phyloP scores from a whole-genome alignment of 1,140 invertebrate genomes.

The Asbolus verrucosus region DNA sequence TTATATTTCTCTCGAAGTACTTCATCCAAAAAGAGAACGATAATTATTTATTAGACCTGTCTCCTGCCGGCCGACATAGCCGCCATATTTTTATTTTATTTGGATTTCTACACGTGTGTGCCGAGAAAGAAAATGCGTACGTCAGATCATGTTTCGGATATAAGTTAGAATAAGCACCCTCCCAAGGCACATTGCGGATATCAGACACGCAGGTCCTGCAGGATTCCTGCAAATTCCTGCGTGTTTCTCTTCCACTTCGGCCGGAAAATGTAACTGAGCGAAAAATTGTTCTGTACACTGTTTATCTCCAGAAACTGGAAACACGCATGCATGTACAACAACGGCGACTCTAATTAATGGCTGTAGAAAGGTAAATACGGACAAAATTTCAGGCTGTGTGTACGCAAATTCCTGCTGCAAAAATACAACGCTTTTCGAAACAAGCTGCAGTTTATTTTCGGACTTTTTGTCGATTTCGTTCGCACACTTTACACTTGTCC shows the following conservation, averaged over 20 bases:
- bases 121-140: constrained; percentile 41
- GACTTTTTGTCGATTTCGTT: background rate
- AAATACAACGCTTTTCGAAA: background rate
- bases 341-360: constrained; percentile 28
- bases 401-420: background rate
- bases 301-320: constrained; percentile 32
- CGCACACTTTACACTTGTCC: background rate
- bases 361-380: background rate
- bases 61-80: background rate
- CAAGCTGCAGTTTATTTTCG: background rate
- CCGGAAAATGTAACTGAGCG: constrained; percentile 38
- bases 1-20: no score
- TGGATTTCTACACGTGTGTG: constrained; percentile 37
- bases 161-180: constrained; percentile 43
- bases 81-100: constrained; percentile 30
- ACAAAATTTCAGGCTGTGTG: constrained; percentile 17
- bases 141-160: constrained; percentile 44
- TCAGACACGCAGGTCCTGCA: constrained; percentile 46
- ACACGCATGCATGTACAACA: constrained; percentile 15
- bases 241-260: constrained; percentile 24
- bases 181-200: constrained; percentile 44
- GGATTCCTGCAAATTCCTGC: constrained; percentile 46
- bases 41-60: constrained; percentile 24
- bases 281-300: constrained; percentile 39
- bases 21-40: background rate